Evolutionary conservation across 2,797 vertebrate genomes (phyloP).

Genomic region (Decapterus maruadsi): DNA sequence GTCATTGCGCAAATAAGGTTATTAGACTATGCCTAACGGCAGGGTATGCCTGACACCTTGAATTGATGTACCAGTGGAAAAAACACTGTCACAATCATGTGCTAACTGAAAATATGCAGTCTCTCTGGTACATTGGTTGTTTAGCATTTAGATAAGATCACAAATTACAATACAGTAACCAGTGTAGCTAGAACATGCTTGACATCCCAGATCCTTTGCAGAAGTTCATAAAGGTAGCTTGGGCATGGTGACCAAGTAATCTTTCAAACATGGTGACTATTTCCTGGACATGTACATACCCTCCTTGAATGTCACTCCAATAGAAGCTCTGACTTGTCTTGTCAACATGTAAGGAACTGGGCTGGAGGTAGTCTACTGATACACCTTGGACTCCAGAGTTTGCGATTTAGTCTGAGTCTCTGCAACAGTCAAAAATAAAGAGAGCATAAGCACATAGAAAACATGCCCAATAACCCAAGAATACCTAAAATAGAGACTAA

Average conservation of each 20-base stretch:
- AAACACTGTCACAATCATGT: neutral
- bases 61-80: neutral
- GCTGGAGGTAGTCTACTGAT: neutral
- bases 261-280: neutral
- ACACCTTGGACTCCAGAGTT: neutral
- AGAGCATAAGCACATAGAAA: neutral
- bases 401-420: neutral
- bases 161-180: neutral
- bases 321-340: neutral
- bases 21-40: neutral
- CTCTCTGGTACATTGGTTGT: neutral
- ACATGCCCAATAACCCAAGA: neutral
- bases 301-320: constrained; percentile 4
- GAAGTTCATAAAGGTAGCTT: neutral
- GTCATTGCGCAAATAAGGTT: neutral
- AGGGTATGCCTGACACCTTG: neutral
- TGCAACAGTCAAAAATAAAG: constrained; percentile 35
- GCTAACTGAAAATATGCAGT: neutral
- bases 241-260: neutral
- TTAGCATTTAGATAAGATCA: neutral
- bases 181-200: neutral
- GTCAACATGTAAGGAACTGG: neutral
- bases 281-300: neutral
- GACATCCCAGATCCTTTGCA: neutral
- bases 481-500: neutral